Percentiles rank a stretch among this genome's conserved stretches.
Evolutionary conservation across 2,113 vertebrate genomes (phyloP).

Genomic region (Diadophis punctatus): DNA sequence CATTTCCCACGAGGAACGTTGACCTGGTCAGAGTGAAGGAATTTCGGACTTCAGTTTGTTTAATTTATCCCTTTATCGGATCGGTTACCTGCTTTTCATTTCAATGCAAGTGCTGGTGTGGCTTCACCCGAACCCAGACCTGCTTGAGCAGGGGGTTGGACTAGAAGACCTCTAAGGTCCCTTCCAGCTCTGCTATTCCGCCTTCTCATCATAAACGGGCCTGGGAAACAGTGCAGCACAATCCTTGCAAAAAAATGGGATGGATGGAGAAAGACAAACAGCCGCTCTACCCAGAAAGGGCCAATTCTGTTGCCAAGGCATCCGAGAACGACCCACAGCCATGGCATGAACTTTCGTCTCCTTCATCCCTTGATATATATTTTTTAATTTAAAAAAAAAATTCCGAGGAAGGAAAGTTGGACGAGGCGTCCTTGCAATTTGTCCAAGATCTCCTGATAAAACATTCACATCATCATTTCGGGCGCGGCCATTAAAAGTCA

Average conservation of each 20-base stretch:
- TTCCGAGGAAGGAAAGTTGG: slow-evolving; percentile 11
- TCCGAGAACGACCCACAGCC: background rate
- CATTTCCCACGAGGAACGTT: too few species aligned
- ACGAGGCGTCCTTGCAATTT: slow-evolving; percentile 43
- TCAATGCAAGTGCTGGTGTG: too few species aligned
- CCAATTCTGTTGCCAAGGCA: background rate
- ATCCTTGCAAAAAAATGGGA: background rate
- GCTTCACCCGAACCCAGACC: too few species aligned
- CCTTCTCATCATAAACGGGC: background rate
- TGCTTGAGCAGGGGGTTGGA: too few species aligned
- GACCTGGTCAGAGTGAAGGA: too few species aligned
- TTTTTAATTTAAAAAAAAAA: too few species aligned
- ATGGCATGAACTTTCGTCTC: slow-evolving; percentile 1
- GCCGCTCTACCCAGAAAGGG: background rate
- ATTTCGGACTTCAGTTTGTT: too few species aligned
- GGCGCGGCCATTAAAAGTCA: slow-evolving; percentile 61
- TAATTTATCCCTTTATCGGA: too few species aligned
- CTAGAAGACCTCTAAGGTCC: too few species aligned
- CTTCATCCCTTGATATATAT: slow-evolving; percentile 8
- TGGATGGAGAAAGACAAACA: background rate
- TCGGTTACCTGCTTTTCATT: too few species aligned
- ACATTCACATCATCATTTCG: slow-evolving; percentile 40
- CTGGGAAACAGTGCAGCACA: background rate
- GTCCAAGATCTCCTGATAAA: slow-evolving; percentile 55
- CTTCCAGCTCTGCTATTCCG: too few species aligned